These are phyloP conservation scores for Ophioninae sp. DNA, from an alignment of 2,888 invertebrate genomes.

Conservation along the genomic window DNA sequence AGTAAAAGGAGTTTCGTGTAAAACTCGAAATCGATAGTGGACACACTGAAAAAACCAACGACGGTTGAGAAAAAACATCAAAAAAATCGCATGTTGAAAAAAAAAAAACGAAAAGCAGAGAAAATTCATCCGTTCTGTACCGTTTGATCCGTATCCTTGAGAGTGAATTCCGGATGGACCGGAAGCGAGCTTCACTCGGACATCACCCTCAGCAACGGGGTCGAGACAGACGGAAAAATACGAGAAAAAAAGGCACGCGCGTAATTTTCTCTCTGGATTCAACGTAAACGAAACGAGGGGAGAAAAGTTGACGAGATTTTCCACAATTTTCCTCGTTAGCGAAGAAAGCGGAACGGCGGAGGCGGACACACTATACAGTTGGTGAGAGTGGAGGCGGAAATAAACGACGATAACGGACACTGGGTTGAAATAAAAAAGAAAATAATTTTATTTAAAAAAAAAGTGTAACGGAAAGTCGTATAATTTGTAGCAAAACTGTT, in stretches of 20 bases:
- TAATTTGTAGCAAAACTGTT: conserved; percentile 32
- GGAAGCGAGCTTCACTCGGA: conserved; percentile 11
- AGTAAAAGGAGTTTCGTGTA: too few species aligned
- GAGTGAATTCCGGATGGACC: conserved; percentile 34
- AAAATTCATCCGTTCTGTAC: conserved; percentile 56
- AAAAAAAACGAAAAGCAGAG: conserved; percentile 34
- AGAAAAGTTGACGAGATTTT: conserved; percentile 55
- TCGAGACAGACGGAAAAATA: background rate
- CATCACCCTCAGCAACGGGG: conserved; percentile 4
- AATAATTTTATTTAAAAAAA: too few species aligned
- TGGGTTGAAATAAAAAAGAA: conserved; percentile 4
- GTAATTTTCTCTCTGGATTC: conserved; percentile 5
- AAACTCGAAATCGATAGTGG: conserved; percentile 27
- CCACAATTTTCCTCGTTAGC: conserved; percentile 61
- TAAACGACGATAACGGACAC: conserved; percentile 17
- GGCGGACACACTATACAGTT: background rate
- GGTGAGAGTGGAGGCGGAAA: conserved; percentile 36
- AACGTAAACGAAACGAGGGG: conserved; percentile 32
- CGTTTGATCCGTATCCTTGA: conserved; percentile 42
- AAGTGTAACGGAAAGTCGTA: conserved; percentile 10
- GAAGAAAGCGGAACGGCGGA: conserved; percentile 47
- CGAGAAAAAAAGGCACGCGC: conserved; percentile 34
- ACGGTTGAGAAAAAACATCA: conserved; percentile 48
- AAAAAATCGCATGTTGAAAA: conserved; percentile 32
- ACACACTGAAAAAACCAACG: conserved; percentile 33